A percentile compares a stretch with the other conserved stretches of the same genome.
phyloP scores from a whole-genome alignment of 2,797 vertebrate genomes.

The Decapterus maruadsi region DNA sequence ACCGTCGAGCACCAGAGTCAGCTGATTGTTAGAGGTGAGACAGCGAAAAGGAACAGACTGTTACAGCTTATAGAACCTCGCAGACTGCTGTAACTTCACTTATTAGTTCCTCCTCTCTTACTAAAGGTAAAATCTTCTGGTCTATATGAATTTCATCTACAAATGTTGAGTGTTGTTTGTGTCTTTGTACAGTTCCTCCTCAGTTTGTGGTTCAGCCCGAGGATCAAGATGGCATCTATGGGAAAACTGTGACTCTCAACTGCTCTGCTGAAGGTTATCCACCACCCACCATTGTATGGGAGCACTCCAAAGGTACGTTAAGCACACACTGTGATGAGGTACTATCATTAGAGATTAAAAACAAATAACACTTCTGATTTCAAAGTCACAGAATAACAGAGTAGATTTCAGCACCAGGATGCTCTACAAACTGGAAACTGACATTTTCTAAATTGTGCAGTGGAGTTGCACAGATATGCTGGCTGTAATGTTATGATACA shows the following conservation, averaged over 20 bases:
- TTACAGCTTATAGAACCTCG: too few relatives aligned
- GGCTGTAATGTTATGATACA: not conserved
- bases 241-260: constrained; percentile 97
- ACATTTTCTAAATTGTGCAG: not conserved
- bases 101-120: constrained; percentile 19
- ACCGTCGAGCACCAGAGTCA: constrained; percentile 97
- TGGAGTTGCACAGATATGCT: not conserved
- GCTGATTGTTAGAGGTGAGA: constrained; percentile 95
- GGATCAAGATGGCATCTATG: constrained; percentile 98
- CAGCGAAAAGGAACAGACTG: constrained; percentile 11
- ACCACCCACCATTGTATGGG: constrained; percentile 97
- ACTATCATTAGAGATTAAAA: not conserved
- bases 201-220: constrained; percentile 98
- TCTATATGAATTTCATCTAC: not conserved
- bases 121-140: not conserved
- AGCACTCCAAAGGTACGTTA: constrained; percentile 96
- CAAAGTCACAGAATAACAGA: constrained; percentile 4
- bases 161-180: constrained; percentile 26
- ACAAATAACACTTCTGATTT: not conserved
- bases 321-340: not conserved
- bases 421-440: not conserved
- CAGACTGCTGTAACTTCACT: constrained; percentile 10
- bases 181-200: constrained; percentile 90
- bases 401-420: not conserved
- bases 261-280: constrained; percentile 98